Percentiles rank a stretch among this genome's conserved stretches.
phyloP scores from a whole-genome alignment of 2,888 invertebrate species.

The Nomada ruficornis region DNA sequence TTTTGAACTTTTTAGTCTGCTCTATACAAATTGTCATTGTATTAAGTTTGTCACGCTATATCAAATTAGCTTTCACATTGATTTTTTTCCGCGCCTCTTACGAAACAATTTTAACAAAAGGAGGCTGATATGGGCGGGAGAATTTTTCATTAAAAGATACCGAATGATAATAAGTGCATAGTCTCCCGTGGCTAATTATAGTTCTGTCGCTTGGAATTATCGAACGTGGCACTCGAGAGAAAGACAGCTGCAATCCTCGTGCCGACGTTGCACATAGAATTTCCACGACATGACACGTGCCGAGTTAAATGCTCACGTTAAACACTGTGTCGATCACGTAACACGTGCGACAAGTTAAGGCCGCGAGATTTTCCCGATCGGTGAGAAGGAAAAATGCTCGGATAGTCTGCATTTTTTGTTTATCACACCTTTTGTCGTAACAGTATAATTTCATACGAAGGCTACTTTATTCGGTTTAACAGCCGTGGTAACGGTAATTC shows the following conservation, averaged over 20 bases:
- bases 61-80: no score
- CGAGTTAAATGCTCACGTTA: conserved; percentile 21
- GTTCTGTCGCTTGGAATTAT: not conserved
- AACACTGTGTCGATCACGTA: conserved; percentile 40
- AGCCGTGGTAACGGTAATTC: not conserved
- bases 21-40: no score
- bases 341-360: conserved; percentile 2
- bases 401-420: conserved; percentile 1
- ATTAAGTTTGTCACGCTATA: no score
- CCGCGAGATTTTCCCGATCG: conserved; percentile 24
- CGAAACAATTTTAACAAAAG: not conserved
- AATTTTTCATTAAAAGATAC: not conserved
- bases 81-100: not conserved
- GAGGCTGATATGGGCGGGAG: not conserved
- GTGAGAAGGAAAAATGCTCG: not conserved
- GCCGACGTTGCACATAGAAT: conserved; percentile 15
- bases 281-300: conserved; percentile 43
- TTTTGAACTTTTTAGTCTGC: no score
- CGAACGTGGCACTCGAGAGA: not conserved
- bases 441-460: not conserved
- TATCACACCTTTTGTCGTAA: conserved; percentile 2
- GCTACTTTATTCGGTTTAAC: not conserved
- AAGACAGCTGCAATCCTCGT: conserved; percentile 13
- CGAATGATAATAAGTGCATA: not conserved
- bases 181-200: conserved; percentile 2